A percentile compares a stretch with the other conserved stretches of the same genome.
Evolutionary conservation across 2,797 vertebrate species (phyloP).

Genomic region (Podargus strigoides): DNA sequence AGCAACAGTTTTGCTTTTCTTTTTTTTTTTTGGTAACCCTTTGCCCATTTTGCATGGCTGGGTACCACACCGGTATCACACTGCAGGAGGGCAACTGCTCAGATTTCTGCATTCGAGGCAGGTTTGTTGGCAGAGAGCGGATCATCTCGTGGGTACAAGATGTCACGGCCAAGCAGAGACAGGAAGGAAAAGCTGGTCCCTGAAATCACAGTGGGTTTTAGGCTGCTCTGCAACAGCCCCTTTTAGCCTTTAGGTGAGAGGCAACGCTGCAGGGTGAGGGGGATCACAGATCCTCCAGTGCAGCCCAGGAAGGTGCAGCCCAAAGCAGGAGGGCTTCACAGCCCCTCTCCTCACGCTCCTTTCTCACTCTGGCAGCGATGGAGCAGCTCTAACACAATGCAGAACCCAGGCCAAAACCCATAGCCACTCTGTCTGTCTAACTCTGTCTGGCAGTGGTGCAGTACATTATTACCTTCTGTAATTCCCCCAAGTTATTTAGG

Average conservation of each 20-base stretch:
- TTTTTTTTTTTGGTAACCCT: not conserved
- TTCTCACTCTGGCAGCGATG: not conserved
- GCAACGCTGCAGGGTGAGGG: not conserved
- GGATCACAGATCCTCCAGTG: not conserved
- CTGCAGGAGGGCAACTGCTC: not conserved
- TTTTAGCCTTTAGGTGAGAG: too few relatives aligned
- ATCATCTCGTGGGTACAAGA: not conserved
- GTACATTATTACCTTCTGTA: constrained; percentile 67
- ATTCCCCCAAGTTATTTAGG: constrained; percentile 68
- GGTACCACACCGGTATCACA: not conserved
- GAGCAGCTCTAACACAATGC: constrained; percentile 35
- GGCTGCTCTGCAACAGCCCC: not conserved
- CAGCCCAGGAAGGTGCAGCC: not conserved
- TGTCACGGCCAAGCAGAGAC: not conserved
- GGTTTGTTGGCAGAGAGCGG: not conserved
- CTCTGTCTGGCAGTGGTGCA: constrained; percentile 48
- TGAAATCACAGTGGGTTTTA: rapidly evolving
- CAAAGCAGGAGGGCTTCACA: not conserved
- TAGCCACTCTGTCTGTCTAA: constrained; percentile 61
- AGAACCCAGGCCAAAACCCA: constrained; percentile 61
- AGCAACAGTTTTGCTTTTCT: not conserved
- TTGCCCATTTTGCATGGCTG: not conserved
- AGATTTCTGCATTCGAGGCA: not conserved
- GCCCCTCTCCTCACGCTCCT: not conserved
- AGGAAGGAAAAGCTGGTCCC: not conserved